These are phyloP conservation scores for Lucilia sericata DNA, from an alignment of 1,140 invertebrate genomes.

Conservation along the genomic window DNA sequence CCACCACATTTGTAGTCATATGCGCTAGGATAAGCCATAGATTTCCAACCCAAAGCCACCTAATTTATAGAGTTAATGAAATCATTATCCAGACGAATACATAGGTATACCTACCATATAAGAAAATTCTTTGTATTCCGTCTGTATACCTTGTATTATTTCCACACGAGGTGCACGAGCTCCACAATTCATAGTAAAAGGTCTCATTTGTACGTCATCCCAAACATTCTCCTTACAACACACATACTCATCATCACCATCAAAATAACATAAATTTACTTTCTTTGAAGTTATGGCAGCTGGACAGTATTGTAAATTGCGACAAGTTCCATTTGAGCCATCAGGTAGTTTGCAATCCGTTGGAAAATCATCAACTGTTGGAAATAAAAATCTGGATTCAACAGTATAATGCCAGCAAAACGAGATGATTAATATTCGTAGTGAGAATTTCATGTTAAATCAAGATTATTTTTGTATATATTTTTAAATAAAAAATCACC, in stretches of 20 bases:
- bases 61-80: not conserved
- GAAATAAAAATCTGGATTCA: not conserved
- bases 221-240: conserved; percentile 26
- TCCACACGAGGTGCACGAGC: not conserved
- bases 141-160: conserved; percentile 20
- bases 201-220: conserved; percentile 3
- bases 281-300: conserved; percentile 41
- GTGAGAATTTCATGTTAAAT: not conserved
- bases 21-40: not conserved
- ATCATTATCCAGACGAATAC: not conserved
- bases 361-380: conserved; percentile 38
- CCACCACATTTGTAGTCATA: conserved; percentile 49
- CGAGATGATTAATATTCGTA: not conserved
- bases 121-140: conserved; percentile 33
- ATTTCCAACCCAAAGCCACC: conserved; percentile 47
- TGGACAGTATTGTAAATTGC: conserved; percentile 40
- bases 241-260: conserved; percentile 36
- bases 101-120: conserved; percentile 24
- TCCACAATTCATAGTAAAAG: not conserved
- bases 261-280: conserved; percentile 38
- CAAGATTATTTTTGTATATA: not conserved
- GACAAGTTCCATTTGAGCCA: conserved; percentile 33
- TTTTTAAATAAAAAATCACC: not conserved
- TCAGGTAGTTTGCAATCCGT: conserved; percentile 40
- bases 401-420: not conserved